phyloP scores from a whole-genome alignment of 2,113 vertebrate species.

The Ophiodon elongatus region DNA sequence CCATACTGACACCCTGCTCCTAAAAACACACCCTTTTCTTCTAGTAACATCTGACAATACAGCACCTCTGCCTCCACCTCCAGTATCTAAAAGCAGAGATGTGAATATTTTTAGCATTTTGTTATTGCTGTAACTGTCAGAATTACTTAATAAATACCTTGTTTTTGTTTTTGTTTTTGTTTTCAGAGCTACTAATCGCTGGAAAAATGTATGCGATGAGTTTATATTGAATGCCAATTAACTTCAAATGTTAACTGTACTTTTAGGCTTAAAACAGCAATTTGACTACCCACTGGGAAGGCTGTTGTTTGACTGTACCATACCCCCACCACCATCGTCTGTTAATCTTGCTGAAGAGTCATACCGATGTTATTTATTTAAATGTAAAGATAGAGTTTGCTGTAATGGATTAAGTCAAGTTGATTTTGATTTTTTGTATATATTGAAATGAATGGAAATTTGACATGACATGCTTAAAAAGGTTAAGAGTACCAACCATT shows the following conservation, averaged over 20 bases:
- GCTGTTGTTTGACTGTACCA: background rate
- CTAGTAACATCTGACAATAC: conserved; percentile 73
- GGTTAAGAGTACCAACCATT: background rate
- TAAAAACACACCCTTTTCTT: conserved; percentile 67
- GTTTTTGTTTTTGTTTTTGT: background rate
- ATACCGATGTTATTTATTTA: background rate
- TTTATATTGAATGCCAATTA: background rate
- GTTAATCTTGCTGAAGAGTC: background rate
- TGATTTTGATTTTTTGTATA: background rate
- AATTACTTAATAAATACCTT: background rate
- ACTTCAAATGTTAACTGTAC: background rate
- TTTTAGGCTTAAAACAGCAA: background rate
- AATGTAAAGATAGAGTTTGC: background rate
- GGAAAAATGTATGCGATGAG: background rate
- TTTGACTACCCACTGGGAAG: background rate
- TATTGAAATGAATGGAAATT: background rate
- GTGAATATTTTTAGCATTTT: background rate
- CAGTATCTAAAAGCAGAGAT: conserved; percentile 24
- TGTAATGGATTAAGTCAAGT: background rate
- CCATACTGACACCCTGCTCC: conserved; percentile 50
- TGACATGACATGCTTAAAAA: background rate
- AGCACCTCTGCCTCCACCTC: conserved; percentile 57
- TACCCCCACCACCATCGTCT: too few relatives aligned
- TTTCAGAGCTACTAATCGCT: background rate
- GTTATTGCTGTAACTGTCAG: background rate